Base-by-base conservation (phyloP, 2,888 invertebrate genomes). In the Lapara coniferarum region DNA sequence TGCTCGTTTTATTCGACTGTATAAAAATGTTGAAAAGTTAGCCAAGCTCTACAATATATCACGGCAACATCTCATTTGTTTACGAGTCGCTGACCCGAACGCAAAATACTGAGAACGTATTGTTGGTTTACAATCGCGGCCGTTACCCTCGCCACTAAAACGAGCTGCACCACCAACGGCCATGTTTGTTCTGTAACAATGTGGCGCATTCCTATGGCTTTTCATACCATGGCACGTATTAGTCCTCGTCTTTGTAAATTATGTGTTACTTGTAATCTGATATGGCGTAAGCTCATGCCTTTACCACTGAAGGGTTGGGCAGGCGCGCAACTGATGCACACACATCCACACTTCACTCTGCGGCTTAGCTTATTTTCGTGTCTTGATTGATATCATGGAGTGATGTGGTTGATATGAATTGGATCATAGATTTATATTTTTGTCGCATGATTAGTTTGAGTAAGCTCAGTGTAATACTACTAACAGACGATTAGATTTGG, bases 91-190 rank as follows among this genome's bases (percentile, higher is more conserved):
- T 82, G 91, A 91, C 90, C 90, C 81, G 81, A 74, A 82, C 84
- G 76, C 80, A 83, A 86, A 90, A 88, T 86, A 89, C 88, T 85
- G 83, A 85, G 84, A 85, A 85, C 83, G 86, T 90, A 89, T 90
- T 90, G 89, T 91, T 89, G 78, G 80, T 89, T 90, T 89, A 91
- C 90, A 89, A 87, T 87, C 87, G 90, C 84, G 91, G 87, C 84
- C 92, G 88, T 91, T 92, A 89, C 89, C 89, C 91, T 46, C 66
- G 56, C 55, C 82, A 85, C 87, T 88, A 85, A 90, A 89, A 87
- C 85, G 83, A 85, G 87, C 83, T 89, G 89, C 85, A 88, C 89
- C 85, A 84, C 87, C 85, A 89, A 89, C 88, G 90, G 85, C 77
- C 78, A 84, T 84, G 88, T 87, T 88, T 87, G 81, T 79, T 80